Evolutionary conservation across 2,888 invertebrate species (phyloP), one percentile per base, ranked within the genome.

Genomic region (Sicus ferrugineus): DNA sequence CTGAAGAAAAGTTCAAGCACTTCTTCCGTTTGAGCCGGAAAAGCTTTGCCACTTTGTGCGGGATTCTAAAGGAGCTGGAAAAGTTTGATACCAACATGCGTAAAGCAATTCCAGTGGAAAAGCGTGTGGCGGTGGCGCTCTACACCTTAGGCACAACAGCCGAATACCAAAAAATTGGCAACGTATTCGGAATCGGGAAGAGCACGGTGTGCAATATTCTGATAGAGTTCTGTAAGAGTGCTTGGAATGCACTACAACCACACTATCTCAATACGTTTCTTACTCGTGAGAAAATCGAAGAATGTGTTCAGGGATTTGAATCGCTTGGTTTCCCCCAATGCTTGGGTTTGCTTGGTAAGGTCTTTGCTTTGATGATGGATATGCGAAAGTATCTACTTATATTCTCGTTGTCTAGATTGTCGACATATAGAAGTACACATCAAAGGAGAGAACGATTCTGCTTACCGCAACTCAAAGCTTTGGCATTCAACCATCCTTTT

Each of bases 251-350:
- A 26, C 16, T 62, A 52, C 9, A 14, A 2, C 59, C 61, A 16
- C n/a, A 7, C 1, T 68, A 50, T 62, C 30, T 68, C 56, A 50
- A 48, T 14, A 23, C 3, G 14, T 68, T 68, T 61, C 61, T 62
- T 9, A 34, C 50, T 1, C 68, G 14, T 21, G 23, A 52, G 19
- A 66, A 56, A 65, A 38, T 68, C 42, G 63, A 66, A 21, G 30
- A 19, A 1, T 46, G 46, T 14, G 52, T 68, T 19, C 21, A 67
- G 11, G 66, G 50, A 9, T 72, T 72, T 46, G 58, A 68, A 56
- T 28, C 28, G 2, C 23, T 68, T 5, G 70, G 70, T 28, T 72
- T 68, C 46, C 72, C 70, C 1, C 72, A 72, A 56, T 72, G 72
- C 14, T 48, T 70, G 38, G 67, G 67, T 23, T 70, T 67, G 1